These are phyloP conservation scores for Acanthisitta chloris DNA, from an alignment of 2,113 vertebrate species.

Conservation along the genomic window DNA sequence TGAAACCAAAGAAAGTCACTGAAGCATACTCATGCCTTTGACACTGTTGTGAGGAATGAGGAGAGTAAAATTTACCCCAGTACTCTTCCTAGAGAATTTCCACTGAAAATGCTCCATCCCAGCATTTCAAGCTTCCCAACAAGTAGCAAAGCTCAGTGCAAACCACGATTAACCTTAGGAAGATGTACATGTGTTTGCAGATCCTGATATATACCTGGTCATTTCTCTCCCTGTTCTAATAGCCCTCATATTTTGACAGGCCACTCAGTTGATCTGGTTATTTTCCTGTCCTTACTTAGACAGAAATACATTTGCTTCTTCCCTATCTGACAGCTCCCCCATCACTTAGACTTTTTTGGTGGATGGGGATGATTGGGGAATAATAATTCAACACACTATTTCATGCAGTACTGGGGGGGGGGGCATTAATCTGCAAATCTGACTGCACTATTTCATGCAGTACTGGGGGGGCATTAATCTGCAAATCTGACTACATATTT, in stretches of 20 bases:
- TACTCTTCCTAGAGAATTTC: background rate
- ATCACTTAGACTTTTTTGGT: background rate
- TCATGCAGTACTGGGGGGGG: background rate
- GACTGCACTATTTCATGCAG: background rate
- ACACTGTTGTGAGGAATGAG: background rate
- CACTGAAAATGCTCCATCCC: background rate
- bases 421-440: background rate
- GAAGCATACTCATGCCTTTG: background rate
- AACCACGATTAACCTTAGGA: background rate
- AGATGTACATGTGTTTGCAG: background rate
- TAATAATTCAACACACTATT: background rate
- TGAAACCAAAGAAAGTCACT: background rate
- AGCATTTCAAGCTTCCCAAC: background rate
- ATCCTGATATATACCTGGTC: background rate
- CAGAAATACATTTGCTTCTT: background rate
- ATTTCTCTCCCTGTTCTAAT: background rate
- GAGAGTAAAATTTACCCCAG: background rate
- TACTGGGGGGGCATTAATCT: background rate
- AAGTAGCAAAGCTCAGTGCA: accelerated
- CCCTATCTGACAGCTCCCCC: background rate
- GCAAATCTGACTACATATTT: background rate
- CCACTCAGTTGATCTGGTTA: background rate
- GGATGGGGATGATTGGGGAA: accelerated
- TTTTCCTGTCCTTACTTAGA: background rate
- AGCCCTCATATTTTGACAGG: background rate